Percentiles rank a stretch among this genome's conserved stretches.
Evolutionary conservation across 2,888 invertebrate genomes (phyloP).

Genomic region (Tridacna crocea): DNA sequence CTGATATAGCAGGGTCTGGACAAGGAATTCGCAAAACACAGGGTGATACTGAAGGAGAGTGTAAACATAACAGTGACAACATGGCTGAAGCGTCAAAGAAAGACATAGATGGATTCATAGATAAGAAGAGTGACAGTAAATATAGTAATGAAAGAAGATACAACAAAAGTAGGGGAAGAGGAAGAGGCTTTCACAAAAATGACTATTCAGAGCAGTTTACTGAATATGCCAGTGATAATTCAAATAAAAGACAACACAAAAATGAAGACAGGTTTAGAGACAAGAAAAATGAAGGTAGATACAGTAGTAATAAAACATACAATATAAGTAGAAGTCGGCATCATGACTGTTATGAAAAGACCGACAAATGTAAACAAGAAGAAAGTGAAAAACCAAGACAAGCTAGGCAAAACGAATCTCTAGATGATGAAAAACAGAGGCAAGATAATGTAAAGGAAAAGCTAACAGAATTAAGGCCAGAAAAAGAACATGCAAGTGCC

Average conservation of each 20-base stretch:
- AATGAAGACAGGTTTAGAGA: too few species aligned
- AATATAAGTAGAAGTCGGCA: too few species aligned
- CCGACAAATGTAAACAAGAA: neutral
- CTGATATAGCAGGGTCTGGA: neutral
- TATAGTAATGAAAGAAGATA: neutral
- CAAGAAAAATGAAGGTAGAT: too few species aligned
- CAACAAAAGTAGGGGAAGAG: slow-evolving; percentile 7
- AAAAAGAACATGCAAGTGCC: too few species aligned
- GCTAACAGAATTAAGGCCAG: too few species aligned
- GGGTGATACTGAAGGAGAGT: neutral
- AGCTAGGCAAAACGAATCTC: neutral
- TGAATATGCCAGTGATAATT: too few species aligned
- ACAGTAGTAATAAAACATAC: too few species aligned
- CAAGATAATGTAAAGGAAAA: too few species aligned
- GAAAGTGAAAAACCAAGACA: neutral
- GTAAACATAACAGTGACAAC: neutral
- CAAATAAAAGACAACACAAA: too few species aligned
- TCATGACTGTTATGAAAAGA: too few species aligned
- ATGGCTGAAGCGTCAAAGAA: neutral
- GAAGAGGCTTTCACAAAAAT: slow-evolving; percentile 7
- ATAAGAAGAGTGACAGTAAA: neutral
- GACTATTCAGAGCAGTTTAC: neutral
- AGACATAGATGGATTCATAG: neutral
- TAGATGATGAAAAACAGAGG: too few species aligned
- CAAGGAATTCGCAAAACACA: neutral